Conservation (phyloP, 2,888 invertebrate species). For the Tromatobia lineatoria region DNA sequence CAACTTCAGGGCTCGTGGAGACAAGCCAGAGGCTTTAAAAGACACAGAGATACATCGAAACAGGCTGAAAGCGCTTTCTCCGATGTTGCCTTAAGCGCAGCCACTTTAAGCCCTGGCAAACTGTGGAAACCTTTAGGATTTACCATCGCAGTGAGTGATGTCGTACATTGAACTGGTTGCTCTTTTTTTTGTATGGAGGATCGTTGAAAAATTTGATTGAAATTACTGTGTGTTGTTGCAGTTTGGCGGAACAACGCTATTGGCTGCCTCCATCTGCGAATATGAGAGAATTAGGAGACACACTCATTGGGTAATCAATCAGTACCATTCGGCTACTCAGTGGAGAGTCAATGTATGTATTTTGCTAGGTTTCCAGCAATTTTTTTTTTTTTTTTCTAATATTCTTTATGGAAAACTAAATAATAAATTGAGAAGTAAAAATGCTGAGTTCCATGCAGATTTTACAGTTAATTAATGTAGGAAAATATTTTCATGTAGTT, state of each 20-base stretch:
- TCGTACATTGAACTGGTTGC: not conserved
- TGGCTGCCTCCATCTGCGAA: constrained; percentile 94
- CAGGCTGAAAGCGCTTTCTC: constrained; percentile 56
- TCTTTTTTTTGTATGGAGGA: not conserved
- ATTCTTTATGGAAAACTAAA: no score
- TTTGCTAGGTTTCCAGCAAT: not conserved
- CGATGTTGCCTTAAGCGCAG: constrained; percentile 82
- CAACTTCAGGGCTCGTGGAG: constrained; percentile 70
- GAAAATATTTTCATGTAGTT: no score
- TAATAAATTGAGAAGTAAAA: no score
- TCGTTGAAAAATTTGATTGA: constrained; percentile 79
- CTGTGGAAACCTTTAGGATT: constrained; percentile 89
- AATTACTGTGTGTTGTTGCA: constrained; percentile 80
- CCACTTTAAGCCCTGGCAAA: constrained; percentile 85
- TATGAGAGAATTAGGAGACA: constrained; percentile 89
- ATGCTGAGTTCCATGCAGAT: no score
- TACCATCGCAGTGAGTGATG: constrained; percentile 88
- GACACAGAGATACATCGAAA: constrained; percentile 64
- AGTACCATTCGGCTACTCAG: constrained; percentile 65
- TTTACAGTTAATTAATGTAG: no score
- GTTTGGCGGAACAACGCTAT: constrained; percentile 90
- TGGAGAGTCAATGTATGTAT: constrained; percentile 73
- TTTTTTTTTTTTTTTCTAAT: constrained; percentile 15
- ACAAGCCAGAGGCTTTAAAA: constrained; percentile 75
- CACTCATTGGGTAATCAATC: constrained; percentile 75